Conservation (phyloP, 1,140 invertebrate species). For the Lordiphosa collinella region DNA sequence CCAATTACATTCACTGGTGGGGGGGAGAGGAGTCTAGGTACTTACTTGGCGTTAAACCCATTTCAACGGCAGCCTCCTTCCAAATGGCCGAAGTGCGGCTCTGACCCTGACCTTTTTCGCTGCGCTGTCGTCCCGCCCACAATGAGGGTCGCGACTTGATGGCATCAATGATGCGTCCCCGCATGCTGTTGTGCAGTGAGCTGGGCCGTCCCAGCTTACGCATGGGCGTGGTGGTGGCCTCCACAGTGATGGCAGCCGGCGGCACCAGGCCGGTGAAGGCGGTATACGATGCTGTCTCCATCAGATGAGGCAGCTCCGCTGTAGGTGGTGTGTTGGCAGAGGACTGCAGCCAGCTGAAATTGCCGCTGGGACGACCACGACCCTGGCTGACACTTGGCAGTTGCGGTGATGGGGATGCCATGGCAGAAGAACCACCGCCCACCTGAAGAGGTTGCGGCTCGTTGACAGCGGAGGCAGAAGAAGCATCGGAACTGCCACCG, state of each 20-base stretch:
- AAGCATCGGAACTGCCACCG: slow-evolving; percentile 10
- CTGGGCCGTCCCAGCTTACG: slow-evolving; percentile 70
- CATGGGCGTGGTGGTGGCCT: slow-evolving; percentile 52
- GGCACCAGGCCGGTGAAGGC: slow-evolving; percentile 71
- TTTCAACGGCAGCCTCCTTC: slow-evolving; percentile 69
- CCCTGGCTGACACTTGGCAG: slow-evolving; percentile 50
- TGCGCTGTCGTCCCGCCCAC: slow-evolving; percentile 69
- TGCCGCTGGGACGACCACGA: slow-evolving; percentile 70
- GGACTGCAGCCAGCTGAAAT: slow-evolving; percentile 64
- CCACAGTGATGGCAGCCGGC: slow-evolving; percentile 63
- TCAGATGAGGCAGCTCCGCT: slow-evolving; percentile 35
- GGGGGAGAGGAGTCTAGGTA: background rate
- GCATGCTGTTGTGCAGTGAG: slow-evolving; percentile 76
- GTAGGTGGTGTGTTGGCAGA: slow-evolving; percentile 8
- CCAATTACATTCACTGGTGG: background rate
- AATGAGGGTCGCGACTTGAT: slow-evolving; percentile 67
- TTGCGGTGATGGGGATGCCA: slow-evolving; percentile 9
- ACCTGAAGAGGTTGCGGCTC: background rate
- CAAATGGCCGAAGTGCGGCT: slow-evolving; percentile 72
- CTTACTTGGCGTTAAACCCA: slow-evolving; percentile 71
- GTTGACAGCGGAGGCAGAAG: background rate
- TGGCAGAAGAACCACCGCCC: slow-evolving; percentile 12
- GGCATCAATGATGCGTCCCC: slow-evolving; percentile 71
- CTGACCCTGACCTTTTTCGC: slow-evolving; percentile 69
- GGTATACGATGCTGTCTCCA: slow-evolving; percentile 47